phyloP scores from a whole-genome alignment of 2,888 invertebrate genomes.

The Hyalella azteca region DNA sequence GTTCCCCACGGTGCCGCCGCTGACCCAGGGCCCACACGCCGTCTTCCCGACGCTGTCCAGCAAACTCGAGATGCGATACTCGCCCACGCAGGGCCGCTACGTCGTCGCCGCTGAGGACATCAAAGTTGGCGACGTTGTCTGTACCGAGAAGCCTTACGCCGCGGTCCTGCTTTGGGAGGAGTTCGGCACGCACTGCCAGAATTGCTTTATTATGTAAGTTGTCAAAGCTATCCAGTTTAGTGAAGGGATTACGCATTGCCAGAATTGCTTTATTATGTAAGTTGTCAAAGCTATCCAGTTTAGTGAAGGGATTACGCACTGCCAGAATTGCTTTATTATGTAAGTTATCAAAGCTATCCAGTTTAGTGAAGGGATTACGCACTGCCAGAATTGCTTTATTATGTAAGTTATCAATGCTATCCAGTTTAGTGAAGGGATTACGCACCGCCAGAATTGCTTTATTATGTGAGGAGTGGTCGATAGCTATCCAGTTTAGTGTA shows the following conservation, averaged over 20 bases:
- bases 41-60: constrained; percentile 46
- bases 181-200: constrained; percentile 60
- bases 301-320: neutral
- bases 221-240: neutral
- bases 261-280: constrained; percentile 6
- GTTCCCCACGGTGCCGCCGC: constrained; percentile 43
- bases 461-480: neutral
- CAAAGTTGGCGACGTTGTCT: constrained; percentile 60
- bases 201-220: constrained; percentile 60
- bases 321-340: neutral
- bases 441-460: neutral
- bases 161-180: constrained; percentile 60
- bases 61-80: constrained; percentile 46
- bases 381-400: constrained; percentile 60
- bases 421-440: neutral
- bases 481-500: neutral
- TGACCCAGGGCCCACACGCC: constrained; percentile 42
- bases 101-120: constrained; percentile 60
- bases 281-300: neutral
- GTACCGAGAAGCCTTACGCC: constrained; percentile 60
- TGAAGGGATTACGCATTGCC: neutral
- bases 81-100: constrained; percentile 59
- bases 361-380: constrained; percentile 59
- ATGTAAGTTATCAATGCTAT: constrained; percentile 58
- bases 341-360: constrained; percentile 42